phyloP scores from a whole-genome alignment of 2,888 invertebrate genomes.

The Cynaeus angustus region DNA sequence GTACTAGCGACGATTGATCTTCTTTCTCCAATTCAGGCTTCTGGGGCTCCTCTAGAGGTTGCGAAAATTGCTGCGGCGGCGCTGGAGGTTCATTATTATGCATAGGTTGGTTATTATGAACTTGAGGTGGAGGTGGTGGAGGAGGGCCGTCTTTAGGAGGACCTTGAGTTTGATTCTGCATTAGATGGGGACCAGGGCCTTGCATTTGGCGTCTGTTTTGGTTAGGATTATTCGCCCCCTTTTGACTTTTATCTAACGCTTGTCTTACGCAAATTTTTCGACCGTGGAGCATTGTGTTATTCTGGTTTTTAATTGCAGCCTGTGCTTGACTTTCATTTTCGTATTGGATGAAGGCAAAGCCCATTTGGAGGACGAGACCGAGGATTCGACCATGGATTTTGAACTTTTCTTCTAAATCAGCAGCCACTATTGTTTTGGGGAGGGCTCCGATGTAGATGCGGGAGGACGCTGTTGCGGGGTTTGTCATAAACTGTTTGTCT shows the following conservation, averaged over 20 bases:
- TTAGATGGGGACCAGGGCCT: background rate
- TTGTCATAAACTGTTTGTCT: constrained; percentile 76
- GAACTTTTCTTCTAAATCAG: constrained; percentile 84
- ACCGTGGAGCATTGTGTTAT: constrained; percentile 82
- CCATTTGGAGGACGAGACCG: constrained; percentile 82
- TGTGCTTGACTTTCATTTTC: constrained; percentile 83
- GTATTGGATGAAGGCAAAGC: constrained; percentile 93
- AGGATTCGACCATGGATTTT: constrained; percentile 81
- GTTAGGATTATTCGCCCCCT: constrained; percentile 46
- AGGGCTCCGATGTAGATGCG: constrained; percentile 89
- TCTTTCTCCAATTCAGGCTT: constrained; percentile 39
- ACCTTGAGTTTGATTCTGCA: constrained; percentile 16
- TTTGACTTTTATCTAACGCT: constrained; percentile 71
- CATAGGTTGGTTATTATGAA: constrained; percentile 33
- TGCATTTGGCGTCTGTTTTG: constrained; percentile 7
- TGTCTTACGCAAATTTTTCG: constrained; percentile 80
- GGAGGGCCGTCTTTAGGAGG: background rate
- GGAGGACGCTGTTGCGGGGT: constrained; percentile 82
- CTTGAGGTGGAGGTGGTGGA: constrained; percentile 26
- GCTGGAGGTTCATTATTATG: background rate
- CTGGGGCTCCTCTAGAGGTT: constrained; percentile 25
- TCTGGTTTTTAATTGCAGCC: constrained; percentile 82
- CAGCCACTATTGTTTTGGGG: constrained; percentile 75
- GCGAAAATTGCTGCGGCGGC: constrained; percentile 9
- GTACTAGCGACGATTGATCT: constrained; percentile 6